Base-by-base conservation (phyloP, 2,888 invertebrate species). In the Tetragnatha montana region DNA sequence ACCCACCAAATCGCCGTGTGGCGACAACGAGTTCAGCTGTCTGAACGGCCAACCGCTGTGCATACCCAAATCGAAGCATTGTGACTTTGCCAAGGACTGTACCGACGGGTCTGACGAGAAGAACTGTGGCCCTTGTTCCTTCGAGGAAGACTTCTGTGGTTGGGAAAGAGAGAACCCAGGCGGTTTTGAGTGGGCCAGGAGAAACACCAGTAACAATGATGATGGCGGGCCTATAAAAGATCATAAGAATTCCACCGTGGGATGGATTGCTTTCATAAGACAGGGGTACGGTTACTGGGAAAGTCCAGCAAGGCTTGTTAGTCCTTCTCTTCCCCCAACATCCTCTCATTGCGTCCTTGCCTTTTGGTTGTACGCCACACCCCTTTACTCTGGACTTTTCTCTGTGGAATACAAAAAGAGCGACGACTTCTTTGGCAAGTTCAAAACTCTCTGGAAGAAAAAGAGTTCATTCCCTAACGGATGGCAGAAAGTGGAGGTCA, bases 81-180 rank as follows among this genome's bases (percentile, higher is more conserved):
- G 92, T 78, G 92, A 92, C 68, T 91, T 91, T 51, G 70, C 71
- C 8, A 0, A 21, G 1, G 91, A 92, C 50, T 92, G 92, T 69
- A 50, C 78, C 0, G 91, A 91, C 79, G 89, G 89, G 6, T 90
- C 89, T 17, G 92, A 92, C 78, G 92, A 92, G 74, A 73, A 47
- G 60, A 86, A 80, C 7, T 92, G 92, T 50, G 91, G 91, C 1
- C 70, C 91, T 49, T 92, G 92, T 21, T 14, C 73, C 12, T 92
- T 92, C 79, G 89, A 89, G 70, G 79, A 81, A 68, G 91, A 81
- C n/a, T 51, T 89, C 17, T 92, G 92, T 84, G 91, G 91, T 0
- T 92, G 92, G 92, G 78, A 80, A 68, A 81, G 87, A 50, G 49
- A 81, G 71, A 84, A 87, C 47, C 71, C 76, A 8, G 88, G 87